A percentile compares a stretch with the other conserved stretches of the same genome.
Conservation (phyloP, 2,888 invertebrate genomes). For the Phytoseiulus persimilis region DNA sequence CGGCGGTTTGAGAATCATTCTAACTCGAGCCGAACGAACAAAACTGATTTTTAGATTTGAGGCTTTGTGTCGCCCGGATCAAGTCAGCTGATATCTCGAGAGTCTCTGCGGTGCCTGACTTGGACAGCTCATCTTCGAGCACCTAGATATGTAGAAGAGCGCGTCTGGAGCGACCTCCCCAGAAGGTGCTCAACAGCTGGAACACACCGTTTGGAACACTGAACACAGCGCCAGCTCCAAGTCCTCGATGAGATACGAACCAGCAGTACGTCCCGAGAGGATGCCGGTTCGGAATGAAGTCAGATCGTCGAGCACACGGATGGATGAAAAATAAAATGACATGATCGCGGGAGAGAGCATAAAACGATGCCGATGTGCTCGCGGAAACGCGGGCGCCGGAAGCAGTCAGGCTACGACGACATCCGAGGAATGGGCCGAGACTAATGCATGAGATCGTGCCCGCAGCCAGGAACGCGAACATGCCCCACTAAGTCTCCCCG, state of each 20-base stretch:
- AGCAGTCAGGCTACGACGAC: neutral
- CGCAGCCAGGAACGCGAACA: neutral
- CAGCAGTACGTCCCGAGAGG: no score
- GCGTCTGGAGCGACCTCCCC: no score
- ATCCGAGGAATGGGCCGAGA: neutral
- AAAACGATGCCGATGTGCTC: neutral
- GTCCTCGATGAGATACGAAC: no score
- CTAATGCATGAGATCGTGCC: neutral
- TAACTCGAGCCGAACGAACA: slow-evolving; percentile 39
- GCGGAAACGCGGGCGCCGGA: neutral
- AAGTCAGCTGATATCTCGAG: slow-evolving; percentile 25
- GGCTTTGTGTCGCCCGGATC: slow-evolving; percentile 39
- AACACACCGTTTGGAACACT: no score
- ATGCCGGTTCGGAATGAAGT: neutral
- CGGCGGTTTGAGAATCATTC: slow-evolving; percentile 6
- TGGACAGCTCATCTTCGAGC: neutral
- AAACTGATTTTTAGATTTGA: neutral
- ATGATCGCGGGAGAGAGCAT: neutral
- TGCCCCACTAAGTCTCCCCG: neutral
- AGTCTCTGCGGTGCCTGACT: neutral
- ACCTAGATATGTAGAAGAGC: no score
- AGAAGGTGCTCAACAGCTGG: no score
- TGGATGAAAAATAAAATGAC: neutral
- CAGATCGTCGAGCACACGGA: neutral
- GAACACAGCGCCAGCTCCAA: no score